A percentile compares a stretch with the other conserved stretches of the same genome.
Evolutionary conservation across 2,797 vertebrate species (phyloP).

Genomic region (Trachops cirrhosus): DNA sequence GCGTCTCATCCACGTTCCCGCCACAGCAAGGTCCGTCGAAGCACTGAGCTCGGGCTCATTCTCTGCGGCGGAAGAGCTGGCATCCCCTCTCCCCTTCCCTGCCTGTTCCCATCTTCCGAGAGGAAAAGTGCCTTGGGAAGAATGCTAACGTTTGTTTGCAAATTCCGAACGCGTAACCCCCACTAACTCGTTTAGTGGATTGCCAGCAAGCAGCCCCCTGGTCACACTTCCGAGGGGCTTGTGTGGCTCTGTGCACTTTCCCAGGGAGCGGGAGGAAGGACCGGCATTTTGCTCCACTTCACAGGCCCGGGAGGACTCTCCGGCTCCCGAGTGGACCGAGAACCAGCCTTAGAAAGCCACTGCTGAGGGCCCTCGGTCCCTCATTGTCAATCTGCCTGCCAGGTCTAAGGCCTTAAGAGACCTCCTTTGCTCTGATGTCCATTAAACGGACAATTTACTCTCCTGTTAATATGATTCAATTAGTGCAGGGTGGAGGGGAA

Average conservation of each 20-base stretch:
- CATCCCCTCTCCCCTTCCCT: not conserved
- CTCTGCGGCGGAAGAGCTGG: not conserved
- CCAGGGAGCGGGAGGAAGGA: not conserved
- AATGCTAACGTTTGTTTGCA: not conserved
- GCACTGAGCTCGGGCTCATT: not conserved
- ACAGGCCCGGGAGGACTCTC: not conserved
- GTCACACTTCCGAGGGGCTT: not conserved
- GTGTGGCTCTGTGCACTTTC: not conserved
- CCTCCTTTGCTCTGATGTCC: not conserved
- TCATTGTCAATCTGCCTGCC: not conserved
- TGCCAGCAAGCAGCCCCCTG: not conserved
- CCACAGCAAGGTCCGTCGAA: not conserved
- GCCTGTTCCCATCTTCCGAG: not conserved
- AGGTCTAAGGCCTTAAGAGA: not conserved
- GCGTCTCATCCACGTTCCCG: not conserved
- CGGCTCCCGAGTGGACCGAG: not conserved
- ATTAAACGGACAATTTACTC: slow-evolving; percentile 43
- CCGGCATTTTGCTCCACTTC: not conserved
- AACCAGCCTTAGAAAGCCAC: not conserved
- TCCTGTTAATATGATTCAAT: slow-evolving; percentile 47
- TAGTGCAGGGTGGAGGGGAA: not conserved
- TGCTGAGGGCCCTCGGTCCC: not conserved
- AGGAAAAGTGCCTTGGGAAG: not conserved
- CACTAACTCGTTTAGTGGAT: not conserved
- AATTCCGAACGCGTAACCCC: not conserved